Evolutionary conservation across 2,113 vertebrate species (phyloP), one percentile per base, ranked within the genome.

Genomic region (Elephas maximus): DNA sequence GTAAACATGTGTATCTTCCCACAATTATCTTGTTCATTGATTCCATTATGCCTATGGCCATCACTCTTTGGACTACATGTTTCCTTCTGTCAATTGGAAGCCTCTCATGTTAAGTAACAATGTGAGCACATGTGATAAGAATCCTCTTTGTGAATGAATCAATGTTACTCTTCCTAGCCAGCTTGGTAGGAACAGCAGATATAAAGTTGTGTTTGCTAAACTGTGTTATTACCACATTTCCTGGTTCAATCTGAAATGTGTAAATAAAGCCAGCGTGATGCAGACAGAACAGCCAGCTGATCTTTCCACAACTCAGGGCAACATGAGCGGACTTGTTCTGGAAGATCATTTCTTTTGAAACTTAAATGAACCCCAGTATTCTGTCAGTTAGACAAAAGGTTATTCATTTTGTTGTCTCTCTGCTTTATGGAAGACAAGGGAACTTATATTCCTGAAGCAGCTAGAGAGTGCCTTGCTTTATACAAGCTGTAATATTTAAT

Each of bases 251-350:
- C 76, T 93, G 98, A 98, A 97, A 99, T 0, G 97, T 99, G 99
- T 98, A 99, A 99, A 99, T 99, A 98, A 98, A 99, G 98, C 97
- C 98, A 99, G 99, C 98, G 20, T 97, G 99, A 97, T 97, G 98
- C 97, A 97, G 97, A 92, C 67, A 77, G 93, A 95, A 67, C 95
- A 97, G 98, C 90, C 95, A 98, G 98, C 97, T 97, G 91, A 97
- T 98, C 95, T 98, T 95, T 95, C 96, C 71, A 57, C 94, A 89
- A 85, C 71, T 94, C 88, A 15, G 96, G 96, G 89, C 63, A 94
- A 98, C 99, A 98, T 97, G 99, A 98, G 97, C 69, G 93, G 98
- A 95, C 99, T 99, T 99, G 98, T 97, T 98, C 96, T 93, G 88
- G 85, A 96, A 96, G 95, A 97, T 90, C 93, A 44, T 93, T 92